Conservation (phyloP, 2,797 vertebrate species). For the Hippopotamyrus pictus region DNA sequence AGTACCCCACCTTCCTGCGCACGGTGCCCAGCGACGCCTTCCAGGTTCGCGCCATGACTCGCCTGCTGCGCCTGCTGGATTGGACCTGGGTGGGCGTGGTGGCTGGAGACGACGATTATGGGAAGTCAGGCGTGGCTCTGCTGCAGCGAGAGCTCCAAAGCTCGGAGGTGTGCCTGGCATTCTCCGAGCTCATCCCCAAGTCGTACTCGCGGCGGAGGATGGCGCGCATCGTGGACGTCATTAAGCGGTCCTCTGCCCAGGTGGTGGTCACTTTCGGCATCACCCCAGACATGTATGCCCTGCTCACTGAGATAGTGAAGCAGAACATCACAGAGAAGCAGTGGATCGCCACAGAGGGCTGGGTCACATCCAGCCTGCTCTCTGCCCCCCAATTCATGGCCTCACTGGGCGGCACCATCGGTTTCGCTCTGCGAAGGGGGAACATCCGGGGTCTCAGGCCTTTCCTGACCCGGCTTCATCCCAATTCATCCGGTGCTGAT, state of each 20-base stretch:
- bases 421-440: constrained; percentile 41
- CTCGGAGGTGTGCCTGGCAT: constrained; percentile 42
- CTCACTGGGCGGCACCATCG: constrained; percentile 40
- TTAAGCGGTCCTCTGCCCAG: constrained; percentile 40
- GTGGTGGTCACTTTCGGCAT: constrained; percentile 48
- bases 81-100: constrained; percentile 49
- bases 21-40: constrained; percentile 48
- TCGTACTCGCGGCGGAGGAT: constrained; percentile 32
- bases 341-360: constrained; percentile 51
- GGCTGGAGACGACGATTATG: constrained; percentile 46
- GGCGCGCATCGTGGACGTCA: constrained; percentile 38
- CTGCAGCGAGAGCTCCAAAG: constrained; percentile 41
- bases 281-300: constrained; percentile 28
- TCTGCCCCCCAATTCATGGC: constrained; percentile 27
- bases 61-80: constrained; percentile 38
- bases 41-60: constrained; percentile 39
- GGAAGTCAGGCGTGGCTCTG: constrained; percentile 44
- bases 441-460: constrained; percentile 40
- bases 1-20: constrained; percentile 41
- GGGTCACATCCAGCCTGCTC: constrained; percentile 39
- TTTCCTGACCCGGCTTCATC: constrained; percentile 39
- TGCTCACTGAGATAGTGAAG: constrained; percentile 40
- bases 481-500: constrained; percentile 27
- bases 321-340: constrained; percentile 48
- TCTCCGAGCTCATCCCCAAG: constrained; percentile 45